Percentiles rank a stretch among this genome's conserved stretches.
Evolutionary conservation across 1,140 invertebrate species (phyloP).

Genomic region (Ericerus pela): DNA sequence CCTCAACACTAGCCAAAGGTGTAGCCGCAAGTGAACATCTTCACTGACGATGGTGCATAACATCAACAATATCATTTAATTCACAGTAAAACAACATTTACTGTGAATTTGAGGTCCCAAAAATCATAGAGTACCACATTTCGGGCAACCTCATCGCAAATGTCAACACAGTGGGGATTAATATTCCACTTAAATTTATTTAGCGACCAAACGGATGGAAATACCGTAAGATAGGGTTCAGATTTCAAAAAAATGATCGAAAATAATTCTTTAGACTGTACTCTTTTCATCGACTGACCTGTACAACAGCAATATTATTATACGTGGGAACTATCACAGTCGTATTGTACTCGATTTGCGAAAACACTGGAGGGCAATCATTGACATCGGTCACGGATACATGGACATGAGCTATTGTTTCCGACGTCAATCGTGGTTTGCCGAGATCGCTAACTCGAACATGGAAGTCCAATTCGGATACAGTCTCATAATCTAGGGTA

Average conservation of each 20-base stretch:
- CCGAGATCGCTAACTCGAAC: slow-evolving; percentile 78
- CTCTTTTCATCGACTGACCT: slow-evolving; percentile 27
- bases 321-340: slow-evolving; percentile 67
- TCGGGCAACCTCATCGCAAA: too few species aligned
- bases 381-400: slow-evolving; percentile 73
- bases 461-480: slow-evolving; percentile 52
- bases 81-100: too few species aligned
- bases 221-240: not conserved
- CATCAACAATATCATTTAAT: too few species aligned
- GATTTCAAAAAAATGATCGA: not conserved
- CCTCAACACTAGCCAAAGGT: too few species aligned
- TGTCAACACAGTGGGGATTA: too few species aligned
- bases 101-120: too few species aligned
- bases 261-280: not conserved
- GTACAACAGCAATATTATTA: slow-evolving; percentile 49
- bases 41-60: too few species aligned
- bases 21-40: too few species aligned
- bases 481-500: slow-evolving; percentile 65
- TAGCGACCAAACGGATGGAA: not conserved
- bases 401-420: slow-evolving; percentile 49
- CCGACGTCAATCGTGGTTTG: slow-evolving; percentile 59
- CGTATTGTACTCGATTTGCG: slow-evolving; percentile 50
- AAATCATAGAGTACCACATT: too few species aligned
- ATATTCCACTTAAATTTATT: not conserved
- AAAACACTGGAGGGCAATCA: slow-evolving; percentile 67